Evolutionary conservation across 2,888 invertebrate species (phyloP).

Genomic region (Ormyrus labotus): DNA sequence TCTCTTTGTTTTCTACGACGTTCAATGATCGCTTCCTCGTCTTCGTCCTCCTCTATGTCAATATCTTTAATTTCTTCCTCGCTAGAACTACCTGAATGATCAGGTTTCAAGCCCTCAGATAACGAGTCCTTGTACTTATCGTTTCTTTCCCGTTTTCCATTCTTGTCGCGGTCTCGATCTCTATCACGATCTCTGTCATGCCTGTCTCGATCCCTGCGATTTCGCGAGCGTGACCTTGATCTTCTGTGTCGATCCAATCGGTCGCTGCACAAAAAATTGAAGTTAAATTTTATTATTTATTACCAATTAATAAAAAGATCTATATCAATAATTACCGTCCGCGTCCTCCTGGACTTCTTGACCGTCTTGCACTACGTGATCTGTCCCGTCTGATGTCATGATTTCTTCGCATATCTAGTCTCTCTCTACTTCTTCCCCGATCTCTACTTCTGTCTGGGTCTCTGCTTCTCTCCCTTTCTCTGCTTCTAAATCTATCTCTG

Average conservation of each 20-base stretch:
- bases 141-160: constrained; percentile 72
- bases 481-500: constrained; percentile 62
- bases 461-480: constrained; percentile 55
- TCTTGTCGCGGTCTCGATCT: constrained; percentile 73
- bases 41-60: constrained; percentile 90
- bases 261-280: constrained; percentile 37
- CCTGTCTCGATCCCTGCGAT: constrained; percentile 71
- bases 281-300: not conserved
- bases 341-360: constrained; percentile 67
- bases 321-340: not conserved
- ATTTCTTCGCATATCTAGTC: constrained; percentile 68
- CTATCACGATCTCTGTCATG: constrained; percentile 73
- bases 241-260: constrained; percentile 63
- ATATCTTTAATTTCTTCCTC: constrained; percentile 84
- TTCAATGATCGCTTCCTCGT: constrained; percentile 95
- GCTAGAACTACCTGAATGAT: constrained; percentile 82
- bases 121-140: constrained; percentile 84
- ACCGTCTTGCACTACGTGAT: constrained; percentile 70
- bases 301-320: not conserved
- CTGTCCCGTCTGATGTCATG: constrained; percentile 67
- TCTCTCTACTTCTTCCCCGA: constrained; percentile 72
- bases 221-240: constrained; percentile 62
- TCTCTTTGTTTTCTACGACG: constrained; percentile 90
- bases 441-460: constrained; percentile 71
- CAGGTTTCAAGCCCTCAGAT: constrained; percentile 86